A percentile compares a stretch with the other conserved stretches of the same genome.
Conservation (phyloP, 2,797 vertebrate genomes). For the Anabas testudineus region DNA sequence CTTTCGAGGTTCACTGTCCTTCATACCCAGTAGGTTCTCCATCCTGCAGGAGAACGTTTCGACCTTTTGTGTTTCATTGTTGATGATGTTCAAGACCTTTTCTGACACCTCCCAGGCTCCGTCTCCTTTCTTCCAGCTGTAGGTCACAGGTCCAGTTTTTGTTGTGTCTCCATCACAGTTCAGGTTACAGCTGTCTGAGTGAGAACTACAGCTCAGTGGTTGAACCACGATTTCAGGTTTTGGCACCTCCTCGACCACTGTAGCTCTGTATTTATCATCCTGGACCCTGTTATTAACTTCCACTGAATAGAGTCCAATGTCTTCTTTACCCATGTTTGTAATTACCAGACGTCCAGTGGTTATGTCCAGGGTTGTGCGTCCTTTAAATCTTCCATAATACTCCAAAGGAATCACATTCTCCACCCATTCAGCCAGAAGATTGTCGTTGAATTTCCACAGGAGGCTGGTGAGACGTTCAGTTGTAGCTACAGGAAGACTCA, state of each 20-base stretch:
- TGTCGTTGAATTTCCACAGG: too few relatives aligned
- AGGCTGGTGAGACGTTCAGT: too few relatives aligned
- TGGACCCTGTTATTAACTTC: too few relatives aligned
- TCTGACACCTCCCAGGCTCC: accelerated
- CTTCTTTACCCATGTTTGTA: too few relatives aligned
- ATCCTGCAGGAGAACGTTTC: constrained; percentile 8
- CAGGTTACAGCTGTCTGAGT: accelerated
- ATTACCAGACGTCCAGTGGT: too few relatives aligned
- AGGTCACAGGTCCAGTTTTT: not conserved
- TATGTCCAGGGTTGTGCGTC: too few relatives aligned
- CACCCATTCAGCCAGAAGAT: too few relatives aligned
- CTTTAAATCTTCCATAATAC: too few relatives aligned
- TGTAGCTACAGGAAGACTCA: too few relatives aligned
- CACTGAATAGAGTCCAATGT: too few relatives aligned
- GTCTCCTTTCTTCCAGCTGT: constrained; percentile 8
- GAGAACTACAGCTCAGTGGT: accelerated
- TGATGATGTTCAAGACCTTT: accelerated
- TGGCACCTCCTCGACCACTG: accelerated
- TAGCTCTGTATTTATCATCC: too few relatives aligned
- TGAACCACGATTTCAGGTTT: accelerated
- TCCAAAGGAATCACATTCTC: too few relatives aligned
- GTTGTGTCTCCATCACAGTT: accelerated
- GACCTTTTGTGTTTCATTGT: accelerated
- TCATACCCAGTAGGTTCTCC: constrained; percentile 11
- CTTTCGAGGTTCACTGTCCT: not conserved